phyloP scores from a whole-genome alignment of 2,797 vertebrate species.

The Bradypus variegatus region DNA sequence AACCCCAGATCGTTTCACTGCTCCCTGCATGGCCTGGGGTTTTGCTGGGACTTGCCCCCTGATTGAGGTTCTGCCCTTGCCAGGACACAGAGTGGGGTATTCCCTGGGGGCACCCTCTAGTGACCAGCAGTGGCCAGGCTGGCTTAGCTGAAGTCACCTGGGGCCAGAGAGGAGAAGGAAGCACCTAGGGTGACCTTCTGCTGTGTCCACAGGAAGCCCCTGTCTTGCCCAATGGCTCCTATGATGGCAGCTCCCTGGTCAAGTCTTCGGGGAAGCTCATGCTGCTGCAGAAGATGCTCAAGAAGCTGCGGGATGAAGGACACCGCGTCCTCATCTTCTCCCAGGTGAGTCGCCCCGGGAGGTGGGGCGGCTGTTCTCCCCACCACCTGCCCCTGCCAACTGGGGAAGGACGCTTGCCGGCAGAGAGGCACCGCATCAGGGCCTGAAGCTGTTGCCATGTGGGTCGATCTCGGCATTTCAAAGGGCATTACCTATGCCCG shows the following conservation, averaged over 20 bases:
- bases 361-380: rapidly evolving
- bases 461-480: not conserved
- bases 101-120: not conserved
- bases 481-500: not conserved
- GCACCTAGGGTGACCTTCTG: not conserved
- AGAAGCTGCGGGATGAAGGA: slow-evolving; percentile 91
- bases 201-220: slow-evolving; percentile 85
- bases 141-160: not conserved
- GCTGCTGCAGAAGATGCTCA: slow-evolving; percentile 97
- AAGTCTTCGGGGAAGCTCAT: slow-evolving; percentile 98
- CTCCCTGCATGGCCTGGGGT: not conserved
- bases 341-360: slow-evolving; percentile 76
- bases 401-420: rapidly evolving
- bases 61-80: not conserved
- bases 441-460: not conserved
- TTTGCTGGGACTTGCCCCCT: not conserved
- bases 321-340: slow-evolving; percentile 98
- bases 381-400: rapidly evolving
- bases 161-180: not conserved
- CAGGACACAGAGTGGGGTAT: not conserved
- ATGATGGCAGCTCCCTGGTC: slow-evolving; percentile 92
- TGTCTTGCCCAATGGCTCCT: slow-evolving; percentile 92
- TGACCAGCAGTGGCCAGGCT: not conserved
- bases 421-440: not conserved
- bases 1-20: rapidly evolving